Evolutionary conservation across 2,888 invertebrate genomes (phyloP), one percentile per base, ranked within the genome.

Genomic region (Andricus curvator): DNA sequence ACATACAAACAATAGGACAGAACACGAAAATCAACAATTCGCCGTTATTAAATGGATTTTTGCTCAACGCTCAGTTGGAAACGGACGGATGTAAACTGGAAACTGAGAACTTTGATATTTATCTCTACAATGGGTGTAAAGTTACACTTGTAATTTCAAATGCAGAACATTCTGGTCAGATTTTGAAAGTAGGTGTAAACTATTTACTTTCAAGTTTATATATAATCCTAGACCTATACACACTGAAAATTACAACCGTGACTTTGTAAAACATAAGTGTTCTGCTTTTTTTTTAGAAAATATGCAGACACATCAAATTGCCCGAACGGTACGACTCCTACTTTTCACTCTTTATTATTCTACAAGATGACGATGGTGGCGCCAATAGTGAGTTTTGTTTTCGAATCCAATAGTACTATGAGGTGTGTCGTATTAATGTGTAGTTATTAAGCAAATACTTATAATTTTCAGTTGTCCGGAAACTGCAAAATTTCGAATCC

Each of bases 401-500:
- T 77, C 37, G 20, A 44, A 5, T 81, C 25, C 33, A 41, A 60
- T 48, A 41, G 22, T 48, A 77, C 8, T 60, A n/a, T 70, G 41
- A 37, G 37, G 17, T 77, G 66, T 17, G 20, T 62, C 66, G 11
- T 37, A 37, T 37, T 37, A 37, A 37, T 0, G 37, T 62, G 22
- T n/a, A 48, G 20, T 66, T n/a, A 66, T 66, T 44, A n/a, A 78
- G 29, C n/a, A 67, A 62, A 25, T 41, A 33, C 15, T 15, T 22
- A 78, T 66, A 20, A 68, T 94, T 95, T 89, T 94, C 95, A 94
- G 96, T 98, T 88, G 94, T 98, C 84, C 95, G 99, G 86, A 97
- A 97, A 92, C 94, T 99, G 85, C 97, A 99, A 93, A 97, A 99
- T 93, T 99, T 98, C 94, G 99, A 99, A 94, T 98, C 98, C 85